Base-by-base conservation (phyloP, 2,888 invertebrate genomes). In the Cantharis lateralis region DNA sequence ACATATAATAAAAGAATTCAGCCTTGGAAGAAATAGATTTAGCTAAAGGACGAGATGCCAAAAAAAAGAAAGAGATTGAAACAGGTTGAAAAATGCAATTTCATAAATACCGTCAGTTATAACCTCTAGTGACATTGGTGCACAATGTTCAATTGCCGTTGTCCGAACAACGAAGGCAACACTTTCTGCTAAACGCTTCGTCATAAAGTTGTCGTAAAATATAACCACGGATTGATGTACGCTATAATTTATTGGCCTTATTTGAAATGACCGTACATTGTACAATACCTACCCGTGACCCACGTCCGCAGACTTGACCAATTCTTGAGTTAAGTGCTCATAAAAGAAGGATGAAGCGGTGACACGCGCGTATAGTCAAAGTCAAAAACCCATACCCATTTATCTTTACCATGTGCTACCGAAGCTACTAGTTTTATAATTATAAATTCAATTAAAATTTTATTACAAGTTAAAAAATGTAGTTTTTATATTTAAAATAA, bases 151-250 rank as follows among this genome's bases (percentile, higher is more conserved):
- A 82, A 83, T 84, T 82, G 81, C 80, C 79, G 81, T 76, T 76
- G 72, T 72, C 32, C 71, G 75, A 76, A 79, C 81, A 48, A 48
- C 48, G 15, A 66, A 66, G 64, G 83, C 82, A 84, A 84, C 82
- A 82, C 81, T 82, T 66, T 84, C 82, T 81, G 81, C 82, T 82
- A 84, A 84, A 83, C 81, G 80, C 80, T 81, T 76, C 72, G 81
- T 80, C 83, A 81, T 84, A 84, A 84, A 84, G 82, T 82, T 82
- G 80, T 84, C 84, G 83, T 84, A 84, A 84, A 84, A 82, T 82
- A 80, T 78, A 82, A 79, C 82, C 79, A 77, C 80, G 81, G 82
- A 84, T 82, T 84, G 83, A 84, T 84, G 84, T 81, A 82, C 81
- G 80, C 76, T 80, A 81, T 84, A 83, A 84, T 84, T 84, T 83